These are phyloP conservation scores for Macroramphosus scolopax DNA, from an alignment of 2,797 vertebrate genomes.

Conservation along the genomic window DNA sequence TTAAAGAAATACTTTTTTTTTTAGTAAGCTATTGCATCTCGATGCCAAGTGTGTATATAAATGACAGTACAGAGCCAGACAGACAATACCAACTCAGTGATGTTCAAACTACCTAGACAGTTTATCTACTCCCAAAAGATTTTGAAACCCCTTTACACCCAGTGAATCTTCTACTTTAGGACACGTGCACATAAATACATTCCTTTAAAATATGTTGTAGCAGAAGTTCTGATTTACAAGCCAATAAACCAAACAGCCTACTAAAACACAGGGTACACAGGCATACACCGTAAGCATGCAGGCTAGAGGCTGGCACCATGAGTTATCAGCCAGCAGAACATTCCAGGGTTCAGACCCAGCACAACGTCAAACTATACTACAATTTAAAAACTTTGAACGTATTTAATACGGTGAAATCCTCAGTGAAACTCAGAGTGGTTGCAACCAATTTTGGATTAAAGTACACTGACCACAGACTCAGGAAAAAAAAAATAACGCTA, in stretches of 20 bases:
- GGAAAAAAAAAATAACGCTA: slow-evolving; percentile 59
- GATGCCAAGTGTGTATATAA: slow-evolving; percentile 68
- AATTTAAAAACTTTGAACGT: slow-evolving; percentile 13
- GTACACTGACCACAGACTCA: slow-evolving; percentile 59
- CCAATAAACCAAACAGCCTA: slow-evolving; percentile 25
- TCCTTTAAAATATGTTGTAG: slow-evolving; percentile 45
- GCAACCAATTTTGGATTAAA: slow-evolving; percentile 9
- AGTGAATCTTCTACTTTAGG: slow-evolving; percentile 27
- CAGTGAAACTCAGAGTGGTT: slow-evolving; percentile 23
- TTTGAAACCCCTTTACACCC: slow-evolving; percentile 19
- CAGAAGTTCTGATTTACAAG: slow-evolving; percentile 36
- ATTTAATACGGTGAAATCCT: slow-evolving; percentile 29
- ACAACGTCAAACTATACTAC: slow-evolving; percentile 41
- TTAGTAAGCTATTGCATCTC: slow-evolving; percentile 64
- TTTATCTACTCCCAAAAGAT: slow-evolving; percentile 20
- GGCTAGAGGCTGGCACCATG: slow-evolving; percentile 22
- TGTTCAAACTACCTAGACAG: slow-evolving; percentile 39
- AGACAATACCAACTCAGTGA: slow-evolving; percentile 55
- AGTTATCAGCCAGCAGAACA: slow-evolving; percentile 52
- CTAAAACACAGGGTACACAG: slow-evolving; percentile 58
- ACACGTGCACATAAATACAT: slow-evolving; percentile 47
- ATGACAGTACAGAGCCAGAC: slow-evolving; percentile 42
- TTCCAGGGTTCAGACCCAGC: slow-evolving; percentile 67
- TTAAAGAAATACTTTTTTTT: slow-evolving; percentile 53
- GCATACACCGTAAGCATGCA: slow-evolving; percentile 18